Base-by-base conservation (phyloP, 2,797 vertebrate genomes). In the Sebastes vulpes region DNA sequence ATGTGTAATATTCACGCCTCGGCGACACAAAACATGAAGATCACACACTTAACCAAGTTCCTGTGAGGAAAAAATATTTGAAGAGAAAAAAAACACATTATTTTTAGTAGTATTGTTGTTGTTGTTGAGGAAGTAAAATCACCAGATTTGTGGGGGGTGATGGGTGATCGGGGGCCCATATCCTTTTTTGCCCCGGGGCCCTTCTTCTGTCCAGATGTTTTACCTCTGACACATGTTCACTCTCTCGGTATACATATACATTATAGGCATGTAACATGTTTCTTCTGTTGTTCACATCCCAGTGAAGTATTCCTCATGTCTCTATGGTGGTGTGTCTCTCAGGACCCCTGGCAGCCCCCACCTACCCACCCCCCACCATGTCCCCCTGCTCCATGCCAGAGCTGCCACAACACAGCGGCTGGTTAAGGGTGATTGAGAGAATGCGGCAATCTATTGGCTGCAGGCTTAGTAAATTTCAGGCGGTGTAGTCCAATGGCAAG, bases 401-500 rank as follows among this genome's bases (percentile, higher is more conserved):
- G 66, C 82, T 83, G 82, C 82, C 79, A 87, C 82, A 77, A 83
- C 91, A 83, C 79, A 83, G 85, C 82, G 74, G 82, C 93, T 95
- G 92, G 89, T 94, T 95, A 94, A 93, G 89, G 94, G 96, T 86
- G 96, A 97, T 96, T 95, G 94, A 96, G 93, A 95, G 96, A 88
- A 95, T 94, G 96, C 95, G 82, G 95, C 92, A 95, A 95, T 93
- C 96, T 79, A 98, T 98, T 98, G 97, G 97, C 96, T 98, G 97
- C 94, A 54, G 95, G 96, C 96, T 97, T 92, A 90, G 96, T 95
- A 97, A 96, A 97, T 97, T 97, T 96, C 95, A 96, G 95, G 95
- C 95, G 83, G 93, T 95, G 94, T 97, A 95, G 96, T 95, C 97
- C 97, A 98, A 98, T 98, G 82, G 96, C 93, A 95, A 80, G 76